phyloP scores from a whole-genome alignment of 2,888 invertebrate species.

The Mythimna lalbum region DNA sequence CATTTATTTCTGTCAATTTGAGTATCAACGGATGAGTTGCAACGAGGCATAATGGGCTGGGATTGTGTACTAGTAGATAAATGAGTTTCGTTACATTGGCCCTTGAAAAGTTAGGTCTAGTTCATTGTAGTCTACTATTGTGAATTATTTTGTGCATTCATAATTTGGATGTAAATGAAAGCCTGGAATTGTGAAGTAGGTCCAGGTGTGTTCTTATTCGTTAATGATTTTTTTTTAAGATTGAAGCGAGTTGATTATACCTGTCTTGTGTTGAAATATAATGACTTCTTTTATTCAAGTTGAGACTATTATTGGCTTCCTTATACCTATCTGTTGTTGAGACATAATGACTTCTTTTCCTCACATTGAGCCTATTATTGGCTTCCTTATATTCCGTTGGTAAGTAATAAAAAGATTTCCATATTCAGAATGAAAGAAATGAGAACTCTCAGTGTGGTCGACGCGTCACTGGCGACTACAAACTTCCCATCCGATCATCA shows the following conservation, averaged over 20 bases:
- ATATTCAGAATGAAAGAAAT: slow-evolving; percentile 17
- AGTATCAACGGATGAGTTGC: slow-evolving; percentile 69
- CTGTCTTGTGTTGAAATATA: slow-evolving; percentile 11
- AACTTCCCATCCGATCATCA: slow-evolving; percentile 61
- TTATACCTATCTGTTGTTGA: slow-evolving; percentile 1
- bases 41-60: slow-evolving; percentile 68
- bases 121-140: slow-evolving; percentile 4
- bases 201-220: neutral
- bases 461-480: slow-evolving; percentile 28
- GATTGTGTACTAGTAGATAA: slow-evolving; percentile 58
- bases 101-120: slow-evolving; percentile 30
- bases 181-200: too few species aligned
- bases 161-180: neutral
- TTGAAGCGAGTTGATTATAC: neutral
- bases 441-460: neutral
- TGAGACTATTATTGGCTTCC: neutral
- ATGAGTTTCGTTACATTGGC: slow-evolving; percentile 56
- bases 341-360: slow-evolving; percentile 24
- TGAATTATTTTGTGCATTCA: slow-evolving; percentile 16
- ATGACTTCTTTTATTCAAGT: slow-evolving; percentile 14
- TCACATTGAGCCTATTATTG: neutral
- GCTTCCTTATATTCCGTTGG: neutral
- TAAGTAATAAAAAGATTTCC: neutral
- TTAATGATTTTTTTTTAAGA: slow-evolving; percentile 8
- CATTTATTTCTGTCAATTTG: slow-evolving; percentile 85